Base-by-base conservation (phyloP, 2,797 vertebrate species). In the Leptodactylus fallax region DNA sequence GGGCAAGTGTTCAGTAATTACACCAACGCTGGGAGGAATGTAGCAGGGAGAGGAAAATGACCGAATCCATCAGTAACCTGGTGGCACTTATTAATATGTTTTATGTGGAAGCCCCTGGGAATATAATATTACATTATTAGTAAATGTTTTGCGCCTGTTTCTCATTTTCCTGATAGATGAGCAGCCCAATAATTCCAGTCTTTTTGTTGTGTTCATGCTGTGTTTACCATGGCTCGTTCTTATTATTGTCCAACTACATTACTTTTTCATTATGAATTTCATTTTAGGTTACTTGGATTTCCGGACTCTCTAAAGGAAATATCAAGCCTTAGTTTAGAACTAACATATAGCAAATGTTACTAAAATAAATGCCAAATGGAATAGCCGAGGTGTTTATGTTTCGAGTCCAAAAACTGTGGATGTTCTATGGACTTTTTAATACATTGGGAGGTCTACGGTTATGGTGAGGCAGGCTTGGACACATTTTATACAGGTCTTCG, bases 151-250 rank as follows among this genome's bases (percentile, higher is more conserved):
- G 27, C 7, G 53, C 36, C 82, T 83, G 53, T 58, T 84, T 85
- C 47, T 16, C 56, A 85, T 77, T 85, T 61, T 61, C 61, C 45
- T 85, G 71, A 84, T 84, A 51, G 23, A 85, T 77, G 83, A 45
- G 21, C 6, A 45, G 16, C 23, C 14, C 55, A 5, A 60, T 36
- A 55, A 17, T 79, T 56, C 21, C 19, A 19, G 5, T 2, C 10
- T n/a, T 47, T 71, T 60, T 51, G 61, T 74, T 85, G 56, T 63
- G 56, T 85, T 85, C 23, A 27, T 85, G 71, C n/a, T 77, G 51
- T 51, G 71, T 51, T 84, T 69, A 25, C 23, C 61, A 71, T 19
- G 14, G 3, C 19, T 82, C 16, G 25, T 58, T 81, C 12, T 63
- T 69, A 55, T 27, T 47, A 23, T 60, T 17, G 58, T 10, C 49